Evolutionary conservation across 2,888 invertebrate species (phyloP), one percentile per base, ranked within the genome.

Genomic region (Brachyptera putata): DNA sequence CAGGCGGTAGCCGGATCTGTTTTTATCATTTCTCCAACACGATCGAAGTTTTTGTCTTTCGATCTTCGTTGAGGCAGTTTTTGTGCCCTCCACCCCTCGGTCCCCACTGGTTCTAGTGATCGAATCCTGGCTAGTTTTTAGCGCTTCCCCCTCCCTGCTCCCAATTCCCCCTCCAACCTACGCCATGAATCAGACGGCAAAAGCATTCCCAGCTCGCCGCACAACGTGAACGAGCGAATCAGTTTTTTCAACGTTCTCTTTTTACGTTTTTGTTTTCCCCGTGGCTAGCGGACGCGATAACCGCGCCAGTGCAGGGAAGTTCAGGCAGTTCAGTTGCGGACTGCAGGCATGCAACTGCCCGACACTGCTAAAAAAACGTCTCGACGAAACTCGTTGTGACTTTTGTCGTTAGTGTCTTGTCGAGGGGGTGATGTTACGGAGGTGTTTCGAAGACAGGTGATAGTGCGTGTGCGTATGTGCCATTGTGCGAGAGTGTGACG

Each of bases 241-340:
- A 57, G 56, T 60, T 56, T 61, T 66, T 61, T 50, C 30, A 30
- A 7, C 57, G 55, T 60, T 55, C 63, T 43, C 59, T 66, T 61
- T 61, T 63, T 57, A 57, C 57, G 50, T 63, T 63, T 61, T 61
- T 63, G 36, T 53, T 53, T 34, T 46, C 24, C 30, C 34, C 34
- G 53, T 36, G 34, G 16, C 53, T 34, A 36, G 34, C 34, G 53
- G 53, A n/a, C 16, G 7, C n/a, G n/a, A n/a, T n/a, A n/a, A n/a
- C n/a, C n/a, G n/a, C n/a, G n/a, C n/a, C n/a, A n/a, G n/a, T n/a
- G n/a, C n/a, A n/a, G 46, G 43, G 18, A 3, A 21, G 21, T 11
- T 18, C 18, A 7, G 22, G 2, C 34, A 34, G 53, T 34, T 18
- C 34, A 16, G 36, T 18, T 7, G 34, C 53, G 34, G 9, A 11